Percentiles rank a stretch among this genome's conserved stretches.
Evolutionary conservation across 2,888 invertebrate genomes (phyloP).

Genomic region (Gortyna flavago): DNA sequence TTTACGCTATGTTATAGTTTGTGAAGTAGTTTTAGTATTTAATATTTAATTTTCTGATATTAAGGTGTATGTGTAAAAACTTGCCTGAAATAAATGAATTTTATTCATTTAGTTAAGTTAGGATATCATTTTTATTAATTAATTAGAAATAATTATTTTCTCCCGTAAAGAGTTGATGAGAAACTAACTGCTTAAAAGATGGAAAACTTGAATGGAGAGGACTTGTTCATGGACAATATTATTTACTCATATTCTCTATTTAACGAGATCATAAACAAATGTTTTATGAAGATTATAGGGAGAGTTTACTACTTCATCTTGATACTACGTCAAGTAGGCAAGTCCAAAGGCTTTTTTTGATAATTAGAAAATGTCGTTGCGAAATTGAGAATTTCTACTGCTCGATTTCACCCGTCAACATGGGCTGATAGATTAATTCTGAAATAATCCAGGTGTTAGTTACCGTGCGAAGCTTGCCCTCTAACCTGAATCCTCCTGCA

Average conservation of each 20-base stretch:
- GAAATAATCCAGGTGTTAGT: slow-evolving; percentile 6
- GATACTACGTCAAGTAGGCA: not conserved
- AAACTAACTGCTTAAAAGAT: not conserved
- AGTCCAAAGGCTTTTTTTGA: not conserved
- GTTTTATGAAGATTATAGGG: not conserved
- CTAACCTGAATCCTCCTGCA: slow-evolving; percentile 14
- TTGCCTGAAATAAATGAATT: no score
- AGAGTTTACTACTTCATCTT: not conserved
- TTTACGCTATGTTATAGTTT: no score
- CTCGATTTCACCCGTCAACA: not conserved
- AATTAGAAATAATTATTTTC: not conserved
- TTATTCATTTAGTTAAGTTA: no score
- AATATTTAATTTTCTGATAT: no score
- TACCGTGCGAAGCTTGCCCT: slow-evolving; percentile 9
- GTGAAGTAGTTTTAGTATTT: no score
- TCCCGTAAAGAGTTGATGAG: not conserved
- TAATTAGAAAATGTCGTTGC: not conserved
- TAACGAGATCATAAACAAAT: not conserved
- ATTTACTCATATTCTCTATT: not conserved
- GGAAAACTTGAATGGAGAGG: not conserved
- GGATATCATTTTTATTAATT: no score
- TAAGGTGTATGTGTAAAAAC: no score
- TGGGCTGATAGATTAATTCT: slow-evolving; percentile 1
- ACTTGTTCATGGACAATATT: not conserved
- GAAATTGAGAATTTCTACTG: not conserved